Evolutionary conservation across 2,888 invertebrate genomes (phyloP), one percentile per base, ranked within the genome.

Genomic region (Clepsis dumicolana): DNA sequence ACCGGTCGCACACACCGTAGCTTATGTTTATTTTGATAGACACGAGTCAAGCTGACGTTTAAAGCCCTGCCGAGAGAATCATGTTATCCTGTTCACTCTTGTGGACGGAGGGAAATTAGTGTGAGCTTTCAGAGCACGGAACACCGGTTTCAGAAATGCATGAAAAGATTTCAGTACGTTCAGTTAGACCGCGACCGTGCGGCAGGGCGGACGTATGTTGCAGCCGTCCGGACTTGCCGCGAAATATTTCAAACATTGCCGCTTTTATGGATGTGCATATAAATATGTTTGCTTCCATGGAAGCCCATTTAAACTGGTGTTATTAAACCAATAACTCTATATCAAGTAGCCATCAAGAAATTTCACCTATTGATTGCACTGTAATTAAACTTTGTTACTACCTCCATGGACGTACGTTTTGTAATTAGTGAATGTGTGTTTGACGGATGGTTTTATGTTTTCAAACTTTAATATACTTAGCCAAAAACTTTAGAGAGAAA

Each of bases 141-240:
- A 72, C 72, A 73, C 76, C 77, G 80, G 75, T 80, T 78, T 80
- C 78, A 78, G 77, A 73, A 77, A 73, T 77, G 80, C 80, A 80
- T 79, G 82, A 78, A 82, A 87, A 85, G 81, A 81, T 81, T 79
- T 73, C 71, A 74, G 79, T 57, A 52, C 41, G 63, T 67, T 67
- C 73, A 77, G 88, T 89, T 87, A 91, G 92, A 92, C 88, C 91
- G 93, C 91, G 90, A 79, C 83, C 75, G 83, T 80, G 90, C 91
- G 91, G 90, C 88, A 78, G 78, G 84, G 83, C 83, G 88, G 89
- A 82, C 77, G 88, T 84, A 74, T 78, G 72, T 70, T 75, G 71
- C 74, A 70, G 80, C 81, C 83, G 83, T 80, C 76, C 74, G 68
- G 67, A 57, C 54, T 74, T 71, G 71, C 75, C 75, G 75, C 75